Conservation (phyloP, 2,113 vertebrate genomes). For the Ctenomys sociabilis region DNA sequence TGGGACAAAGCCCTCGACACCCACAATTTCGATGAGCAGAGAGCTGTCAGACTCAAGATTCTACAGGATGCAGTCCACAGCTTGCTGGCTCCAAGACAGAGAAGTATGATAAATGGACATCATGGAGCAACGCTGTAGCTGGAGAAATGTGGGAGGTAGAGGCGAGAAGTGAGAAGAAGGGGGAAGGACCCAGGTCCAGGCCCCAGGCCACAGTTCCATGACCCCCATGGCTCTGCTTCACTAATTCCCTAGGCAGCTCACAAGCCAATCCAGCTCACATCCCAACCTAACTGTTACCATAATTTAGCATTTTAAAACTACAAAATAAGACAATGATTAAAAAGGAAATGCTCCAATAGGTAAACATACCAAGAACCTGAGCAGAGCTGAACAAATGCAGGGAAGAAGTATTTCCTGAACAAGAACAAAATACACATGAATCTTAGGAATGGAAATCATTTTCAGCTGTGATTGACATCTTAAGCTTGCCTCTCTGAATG, state of each 20-base stretch:
- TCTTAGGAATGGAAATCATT: not conserved
- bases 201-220: no score
- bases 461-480: accelerated
- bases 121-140: not conserved
- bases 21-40: not conserved
- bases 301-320: not conserved
- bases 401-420: not conserved
- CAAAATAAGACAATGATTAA: not conserved
- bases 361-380: not conserved
- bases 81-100: not conserved
- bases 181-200: not conserved
- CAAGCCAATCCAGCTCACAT: not conserved
- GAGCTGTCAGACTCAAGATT: not conserved
- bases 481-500: not conserved
- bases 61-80: no score
- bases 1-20: not conserved
- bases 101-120: no score
- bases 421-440: no score
- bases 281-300: not conserved
- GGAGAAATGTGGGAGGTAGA: not conserved
- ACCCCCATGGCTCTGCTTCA: not conserved
- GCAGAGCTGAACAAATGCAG: accelerated
- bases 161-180: not conserved
- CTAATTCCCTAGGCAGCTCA: not conserved
- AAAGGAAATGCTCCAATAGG: not conserved